Base-by-base conservation (phyloP, 1,140 invertebrate species). In the Pseudomyrmex pallidus region DNA sequence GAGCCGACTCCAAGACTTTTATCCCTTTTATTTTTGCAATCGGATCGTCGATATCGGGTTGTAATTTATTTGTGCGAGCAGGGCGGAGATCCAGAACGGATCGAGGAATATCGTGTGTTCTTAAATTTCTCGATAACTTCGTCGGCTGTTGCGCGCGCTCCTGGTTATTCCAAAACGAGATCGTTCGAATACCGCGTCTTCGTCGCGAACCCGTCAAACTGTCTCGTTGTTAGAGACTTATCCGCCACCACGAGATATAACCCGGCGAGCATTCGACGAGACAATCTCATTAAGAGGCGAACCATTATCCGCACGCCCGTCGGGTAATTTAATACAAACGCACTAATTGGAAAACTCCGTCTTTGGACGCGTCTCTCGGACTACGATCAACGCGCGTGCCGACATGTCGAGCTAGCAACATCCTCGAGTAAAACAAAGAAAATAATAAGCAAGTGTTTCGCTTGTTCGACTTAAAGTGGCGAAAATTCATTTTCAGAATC, bases 341-440 rank as follows among this genome's bases (percentile, higher is more conserved):
- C 74, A 82, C 76, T 87, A 88, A 87, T 88, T 88, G 87, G 74
- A 82, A 87, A 88, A 87, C 86, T 88, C 82, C 57, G 62, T 87
- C 64, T 80, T 35, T 82, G 70, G 56, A 74, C 62, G 66, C 50
- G 56, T 46, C 50, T 74, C 52, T 74, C 52, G 82, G 12, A 77
- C 57, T 63, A 54, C 72, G 35, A 35, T 35, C 35, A 35, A 4
- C 15, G 67, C 63, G 68, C 25, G 50, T 10, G 61, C 17, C 56
- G 15, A 68, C 54, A 82, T 56, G 52, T 56, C 59, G 22, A 25
- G 10, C 44, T 46, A 9, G 56, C 59, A 84, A 85, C 74, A 67
- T 74, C 61, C 17, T 15, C 48, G 15, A 74, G 10, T 57, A 5
- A 35, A 74, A 44, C 22, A 12, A 12, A 35, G 57, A 74, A 52